Percentiles rank a stretch among this genome's conserved stretches.
These are phyloP conservation scores for Turritopsis rubra DNA, from an alignment of 30 jellyfish, hydroid and myxozoan genomes.

Conservation along the genomic window DNA sequence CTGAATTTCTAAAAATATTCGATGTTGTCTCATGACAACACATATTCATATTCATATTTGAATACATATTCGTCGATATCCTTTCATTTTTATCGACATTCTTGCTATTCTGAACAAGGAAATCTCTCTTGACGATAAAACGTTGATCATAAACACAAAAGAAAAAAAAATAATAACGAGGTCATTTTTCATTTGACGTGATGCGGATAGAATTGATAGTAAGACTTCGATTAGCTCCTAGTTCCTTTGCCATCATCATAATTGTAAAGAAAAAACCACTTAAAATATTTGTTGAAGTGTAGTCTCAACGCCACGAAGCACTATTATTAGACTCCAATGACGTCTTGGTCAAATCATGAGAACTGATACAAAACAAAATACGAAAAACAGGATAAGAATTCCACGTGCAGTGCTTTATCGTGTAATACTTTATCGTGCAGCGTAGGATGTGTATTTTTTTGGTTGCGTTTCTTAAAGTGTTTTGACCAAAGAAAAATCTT, in stretches of 20 bases:
- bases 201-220: no score
- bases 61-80: no score
- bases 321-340: background rate
- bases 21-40: no score
- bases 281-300: background rate
- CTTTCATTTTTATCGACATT: no score
- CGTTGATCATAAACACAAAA: background rate
- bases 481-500: no score
- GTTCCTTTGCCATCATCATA: background rate
- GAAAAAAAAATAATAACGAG: background rate
- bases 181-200: background rate
- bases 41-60: no score
- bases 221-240: background rate
- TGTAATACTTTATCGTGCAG: no score
- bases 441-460: no score
- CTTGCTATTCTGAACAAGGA: background rate
- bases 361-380: background rate
- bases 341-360: background rate
- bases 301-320: background rate
- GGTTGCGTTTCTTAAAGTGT: no score
- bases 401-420: background rate
- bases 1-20: no score
- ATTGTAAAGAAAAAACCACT: background rate
- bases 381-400: background rate
- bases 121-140: background rate